A percentile compares a stretch with the other conserved stretches of the same genome.
These are phyloP conservation scores for Xerus inauris DNA, from an alignment of 2,113 vertebrate genomes.

Conservation along the genomic window DNA sequence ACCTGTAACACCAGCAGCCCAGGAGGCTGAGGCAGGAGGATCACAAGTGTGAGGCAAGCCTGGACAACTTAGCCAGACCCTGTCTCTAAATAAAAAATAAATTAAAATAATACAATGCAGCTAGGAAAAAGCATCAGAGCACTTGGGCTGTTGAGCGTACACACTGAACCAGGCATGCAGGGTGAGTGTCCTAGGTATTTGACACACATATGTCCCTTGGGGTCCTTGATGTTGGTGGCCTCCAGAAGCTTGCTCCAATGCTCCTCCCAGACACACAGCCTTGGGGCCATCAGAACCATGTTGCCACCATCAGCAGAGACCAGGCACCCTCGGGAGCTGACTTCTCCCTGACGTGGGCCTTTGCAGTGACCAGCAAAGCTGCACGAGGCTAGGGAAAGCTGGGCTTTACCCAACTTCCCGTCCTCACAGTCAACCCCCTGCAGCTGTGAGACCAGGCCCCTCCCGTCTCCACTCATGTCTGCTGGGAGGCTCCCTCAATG, in stretches of 20 bases:
- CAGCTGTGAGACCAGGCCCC: neutral
- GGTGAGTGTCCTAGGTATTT: neutral
- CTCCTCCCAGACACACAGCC: accelerated
- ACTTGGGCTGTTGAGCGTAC: too few relatives aligned
- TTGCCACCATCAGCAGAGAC: neutral
- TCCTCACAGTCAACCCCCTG: neutral
- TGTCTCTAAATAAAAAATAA: too few relatives aligned
- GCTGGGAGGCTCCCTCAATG: neutral
- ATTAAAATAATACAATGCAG: too few relatives aligned
- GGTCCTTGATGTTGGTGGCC: neutral
- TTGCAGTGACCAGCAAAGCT: neutral
- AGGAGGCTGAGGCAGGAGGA: too few relatives aligned
- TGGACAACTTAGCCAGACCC: too few relatives aligned
- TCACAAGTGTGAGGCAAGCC: too few relatives aligned
- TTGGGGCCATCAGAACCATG: neutral
- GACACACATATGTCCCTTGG: too few relatives aligned
- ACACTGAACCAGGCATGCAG: neutral
- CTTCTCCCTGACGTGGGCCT: neutral
- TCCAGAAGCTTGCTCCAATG: accelerated
- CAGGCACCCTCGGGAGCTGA: too few relatives aligned
- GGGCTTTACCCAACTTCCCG: too few relatives aligned
- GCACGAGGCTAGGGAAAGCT: neutral
- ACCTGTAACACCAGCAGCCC: too few relatives aligned
- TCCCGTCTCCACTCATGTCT: too few relatives aligned
- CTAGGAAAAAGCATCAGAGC: too few relatives aligned